Base-by-base conservation (phyloP, 37 sponge, comb jelly and placozoan genomes). In the Ianthella basta region DNA sequence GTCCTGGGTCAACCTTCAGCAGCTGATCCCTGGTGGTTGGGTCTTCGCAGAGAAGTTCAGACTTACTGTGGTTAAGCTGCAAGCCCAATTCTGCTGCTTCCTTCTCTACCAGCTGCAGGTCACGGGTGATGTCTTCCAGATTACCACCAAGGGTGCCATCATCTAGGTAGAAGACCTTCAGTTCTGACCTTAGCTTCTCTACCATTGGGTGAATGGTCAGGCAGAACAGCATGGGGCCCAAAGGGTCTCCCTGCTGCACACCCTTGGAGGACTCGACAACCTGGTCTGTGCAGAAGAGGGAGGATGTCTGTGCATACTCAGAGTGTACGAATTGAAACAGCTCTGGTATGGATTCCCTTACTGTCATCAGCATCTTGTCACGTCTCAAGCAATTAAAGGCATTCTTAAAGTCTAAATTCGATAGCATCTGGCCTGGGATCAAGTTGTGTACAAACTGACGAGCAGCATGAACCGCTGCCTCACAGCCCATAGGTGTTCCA, bases 391-490 rank as follows among this genome's bases (percentile, higher is more conserved):
- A 37, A 35, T 83, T 83, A 27, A 83, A 83, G n/a, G 83, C 83
- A 83, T 83, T 83, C 54, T 15, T 55, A 74, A 61, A 85, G 40
- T 59, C 77, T 35, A 85, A 40, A 36, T 75, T 85, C 38, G 73
- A 24, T 15, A 85, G 39, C 56, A 72, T 27, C 0, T 85, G 59
- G 56, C 53, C 77, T 35, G 44, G 33, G 25, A 12, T 33, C 21
- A 73, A 44, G 24, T 85, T 72, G 18, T 56, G 74, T 4, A 85
- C 13, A 56, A 59, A 77, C 23, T 56, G 25, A n/a, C 79, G 60
- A 15, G 86, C 79, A 27, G 86, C 86, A 77, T 85, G 86, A 32
- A 65, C 86, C 25, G 79, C 86, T 78, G 79, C 86, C 63, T 85
- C 86, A 20, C 54, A 29, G 0, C 86, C 79, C 13, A 33, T 25